Base-by-base conservation (phyloP, 2,888 invertebrate species). In the Rugalucina vietnamica region DNA sequence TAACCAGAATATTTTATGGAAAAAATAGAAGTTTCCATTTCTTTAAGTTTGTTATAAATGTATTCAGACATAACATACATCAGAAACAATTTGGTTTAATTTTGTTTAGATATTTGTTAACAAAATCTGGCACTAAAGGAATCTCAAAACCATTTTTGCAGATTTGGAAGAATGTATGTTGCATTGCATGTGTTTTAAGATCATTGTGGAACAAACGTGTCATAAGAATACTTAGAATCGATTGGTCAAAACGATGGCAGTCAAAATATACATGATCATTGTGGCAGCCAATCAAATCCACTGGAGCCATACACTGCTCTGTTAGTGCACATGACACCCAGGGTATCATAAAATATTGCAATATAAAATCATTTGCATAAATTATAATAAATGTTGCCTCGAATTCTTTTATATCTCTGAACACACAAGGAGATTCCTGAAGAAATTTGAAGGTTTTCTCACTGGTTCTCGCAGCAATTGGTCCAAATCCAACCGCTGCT, bases 181-280 rank as follows among this genome's bases (percentile, higher is more conserved):
- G 34, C 84, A 84, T 81, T 18, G 14, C 49, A 69, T 84, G 84
- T 5, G 73, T 50, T 14, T 74, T 21, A n/a, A 84, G 74, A 21
- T 75, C 43, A 18, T 39, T 27, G 60, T 78, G 77, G 50, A 76
- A 84, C 18, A 84, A 57, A 70, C 84, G 74, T 27, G 78, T 34
- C 21, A 85, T 37, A 43, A 87, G 75, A 70, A 87, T 81, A 74
- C 82, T 83, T n/a, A 87, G 73, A 24, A 85, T 71, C 71, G 87
- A 87, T 71, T 87, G 87, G 82, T 87, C 87, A 65, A 85, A 87
- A 65, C 87, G 65, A 34, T 87, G 87, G 74, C 87, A 87, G 10
- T 76, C 71, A 75, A 84, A 81, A 43, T 84, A 82, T n/a, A 65
- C 50, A 37, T 14, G 29, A 39, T 32, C 12, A 43, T 37, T 39